These are phyloP conservation scores for Dicrurus megarhynchus DNA, from an alignment of 2,113 vertebrate genomes.

Conservation along the genomic window DNA sequence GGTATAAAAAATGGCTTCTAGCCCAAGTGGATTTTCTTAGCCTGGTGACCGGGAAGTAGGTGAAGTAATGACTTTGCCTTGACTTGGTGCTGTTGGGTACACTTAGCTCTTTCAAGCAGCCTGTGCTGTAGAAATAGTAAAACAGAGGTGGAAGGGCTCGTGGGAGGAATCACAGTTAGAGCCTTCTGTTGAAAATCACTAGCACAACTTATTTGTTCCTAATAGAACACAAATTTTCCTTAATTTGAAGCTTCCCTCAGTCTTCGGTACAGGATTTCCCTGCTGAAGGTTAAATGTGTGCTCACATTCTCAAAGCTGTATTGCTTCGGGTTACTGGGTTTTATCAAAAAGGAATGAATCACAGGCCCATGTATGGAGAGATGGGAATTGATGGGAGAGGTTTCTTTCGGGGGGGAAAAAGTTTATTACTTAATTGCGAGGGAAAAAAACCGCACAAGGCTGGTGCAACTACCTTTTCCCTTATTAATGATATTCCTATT, in stretches of 20 bases:
- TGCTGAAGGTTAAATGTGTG: not conserved
- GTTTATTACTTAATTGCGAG: not conserved
- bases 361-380: not conserved
- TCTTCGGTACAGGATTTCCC: not conserved
- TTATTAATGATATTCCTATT: not conserved
- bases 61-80: not conserved
- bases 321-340: not conserved
- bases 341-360: not conserved
- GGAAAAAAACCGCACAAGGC: fast-evolving
- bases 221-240: not conserved
- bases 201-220: not conserved
- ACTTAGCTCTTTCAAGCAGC: not conserved
- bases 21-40: not conserved
- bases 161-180: not conserved
- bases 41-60: not conserved
- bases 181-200: not conserved
- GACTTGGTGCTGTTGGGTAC: not conserved
- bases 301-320: fast-evolving
- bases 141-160: not conserved
- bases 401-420: not conserved
- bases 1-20: not conserved
- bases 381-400: too few relatives aligned
- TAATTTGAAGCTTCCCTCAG: not conserved
- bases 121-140: not conserved
- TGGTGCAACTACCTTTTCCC: not conserved